These are phyloP conservation scores for Sitodiplosis mosellana DNA, from an alignment of 1,140 invertebrate species.

Conservation along the genomic window DNA sequence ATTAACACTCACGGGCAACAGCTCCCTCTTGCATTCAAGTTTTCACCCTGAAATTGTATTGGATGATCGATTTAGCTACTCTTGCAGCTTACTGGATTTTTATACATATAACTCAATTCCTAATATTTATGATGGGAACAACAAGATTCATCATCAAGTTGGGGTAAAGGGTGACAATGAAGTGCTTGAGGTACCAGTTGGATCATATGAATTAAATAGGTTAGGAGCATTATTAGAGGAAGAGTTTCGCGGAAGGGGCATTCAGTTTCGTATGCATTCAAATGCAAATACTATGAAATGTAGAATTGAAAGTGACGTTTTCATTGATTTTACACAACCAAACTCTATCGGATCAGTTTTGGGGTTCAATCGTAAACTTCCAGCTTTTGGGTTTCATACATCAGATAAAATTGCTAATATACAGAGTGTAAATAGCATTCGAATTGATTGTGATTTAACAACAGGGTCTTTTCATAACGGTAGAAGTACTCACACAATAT, in stretches of 20 bases:
- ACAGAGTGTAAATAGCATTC: slow-evolving; percentile 9
- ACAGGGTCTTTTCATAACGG: slow-evolving; percentile 14
- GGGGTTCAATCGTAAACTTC: slow-evolving; percentile 7
- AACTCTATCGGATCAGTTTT: slow-evolving; percentile 7
- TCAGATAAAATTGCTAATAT: slow-evolving; percentile 10
- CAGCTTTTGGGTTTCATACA: slow-evolving; percentile 4
- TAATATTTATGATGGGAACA: slow-evolving; percentile 16
- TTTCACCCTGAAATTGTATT: slow-evolving; percentile 11
- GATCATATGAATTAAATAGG: slow-evolving; percentile 19
- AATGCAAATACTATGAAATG: not conserved
- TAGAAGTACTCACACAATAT: slow-evolving; percentile 11
- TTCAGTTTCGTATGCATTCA: not conserved
- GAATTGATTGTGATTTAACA: slow-evolving; percentile 12
- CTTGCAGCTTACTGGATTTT: slow-evolving; percentile 15
- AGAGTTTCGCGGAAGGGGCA: not conserved
- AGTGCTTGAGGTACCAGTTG: slow-evolving; percentile 14
- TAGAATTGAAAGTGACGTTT: not conserved
- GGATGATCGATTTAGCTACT: slow-evolving; percentile 8
- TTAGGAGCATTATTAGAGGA: slow-evolving; percentile 5
- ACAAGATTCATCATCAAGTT: slow-evolving; percentile 16
- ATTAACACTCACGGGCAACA: slow-evolving; percentile 9
- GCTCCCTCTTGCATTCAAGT: slow-evolving; percentile 6
- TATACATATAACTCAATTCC: slow-evolving; percentile 20
- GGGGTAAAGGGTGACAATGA: slow-evolving; percentile 4
- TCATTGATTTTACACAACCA: slow-evolving; percentile 4